A percentile compares a stretch with the other conserved stretches of the same genome.
These are phyloP conservation scores for Cydia strobilella DNA, from an alignment of 1,140 invertebrate genomes.

Conservation along the genomic window DNA sequence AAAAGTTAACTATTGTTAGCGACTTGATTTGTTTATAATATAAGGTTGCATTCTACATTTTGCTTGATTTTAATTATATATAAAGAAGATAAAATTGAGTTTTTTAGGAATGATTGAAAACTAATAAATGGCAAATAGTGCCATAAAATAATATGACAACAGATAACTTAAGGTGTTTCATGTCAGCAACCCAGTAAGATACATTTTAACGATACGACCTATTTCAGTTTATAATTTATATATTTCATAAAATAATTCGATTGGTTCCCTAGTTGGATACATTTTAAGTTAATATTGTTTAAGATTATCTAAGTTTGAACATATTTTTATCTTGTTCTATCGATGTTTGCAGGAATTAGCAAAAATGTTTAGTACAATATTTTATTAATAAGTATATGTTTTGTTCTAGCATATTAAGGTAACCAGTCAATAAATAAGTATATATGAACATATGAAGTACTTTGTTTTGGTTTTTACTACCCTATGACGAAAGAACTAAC, in stretches of 20 bases:
- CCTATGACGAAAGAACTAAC: background rate
- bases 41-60: background rate
- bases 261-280: background rate
- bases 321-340: no score
- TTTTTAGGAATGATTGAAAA: background rate
- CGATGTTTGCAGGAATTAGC: no score
- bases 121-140: background rate
- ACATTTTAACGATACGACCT: no score
- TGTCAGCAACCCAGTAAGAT: background rate
- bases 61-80: background rate
- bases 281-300: background rate
- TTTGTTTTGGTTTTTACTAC: background rate
- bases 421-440: slow-evolving; percentile 9
- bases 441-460: background rate
- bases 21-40: background rate
- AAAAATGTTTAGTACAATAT: background rate
- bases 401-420: background rate
- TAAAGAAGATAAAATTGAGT: background rate
- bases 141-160: background rate
- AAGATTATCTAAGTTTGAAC: no score
- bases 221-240: no score
- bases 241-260: no score
- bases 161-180: background rate
- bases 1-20: background rate
- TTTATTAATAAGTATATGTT: slow-evolving; percentile 13